Evolutionary conservation across 2,113 vertebrate genomes (phyloP).

Genomic region (Cochlearius cochlearius): DNA sequence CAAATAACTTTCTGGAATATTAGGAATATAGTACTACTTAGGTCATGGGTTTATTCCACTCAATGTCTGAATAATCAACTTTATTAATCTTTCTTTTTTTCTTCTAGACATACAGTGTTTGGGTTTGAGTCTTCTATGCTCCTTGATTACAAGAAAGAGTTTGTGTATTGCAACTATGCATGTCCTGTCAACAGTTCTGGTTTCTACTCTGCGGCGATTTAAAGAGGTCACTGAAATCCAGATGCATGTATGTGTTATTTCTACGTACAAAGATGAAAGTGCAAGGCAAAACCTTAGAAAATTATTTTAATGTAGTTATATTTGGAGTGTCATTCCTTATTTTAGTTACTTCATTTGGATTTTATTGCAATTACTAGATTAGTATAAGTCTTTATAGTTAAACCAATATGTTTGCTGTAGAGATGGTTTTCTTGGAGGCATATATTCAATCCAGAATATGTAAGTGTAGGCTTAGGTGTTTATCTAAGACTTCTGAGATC

Average conservation of each 20-base stretch:
- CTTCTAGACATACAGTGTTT: constrained; percentile 89
- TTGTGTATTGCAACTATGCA: constrained; percentile 82
- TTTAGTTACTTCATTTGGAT: not conserved
- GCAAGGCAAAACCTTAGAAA: not conserved
- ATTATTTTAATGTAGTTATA: not conserved
- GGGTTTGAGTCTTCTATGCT: constrained; percentile 83
- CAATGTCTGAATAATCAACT: not conserved
- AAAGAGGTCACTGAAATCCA: constrained; percentile 80
- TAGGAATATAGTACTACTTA: not conserved
- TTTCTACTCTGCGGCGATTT: constrained; percentile 80
- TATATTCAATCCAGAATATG: not conserved
- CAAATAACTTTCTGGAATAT: not conserved
- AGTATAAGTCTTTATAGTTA: not conserved
- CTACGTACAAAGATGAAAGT: not conserved
- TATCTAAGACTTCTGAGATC: not conserved
- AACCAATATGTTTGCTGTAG: not conserved
- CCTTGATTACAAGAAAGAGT: constrained; percentile 85
- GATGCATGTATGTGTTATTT: constrained; percentile 77
- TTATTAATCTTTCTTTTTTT: not conserved
- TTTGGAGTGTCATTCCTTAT: not conserved
- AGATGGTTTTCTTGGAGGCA: not conserved
- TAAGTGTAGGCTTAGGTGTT: not conserved
- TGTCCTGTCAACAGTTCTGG: constrained; percentile 83
- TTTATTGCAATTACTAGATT: not conserved
- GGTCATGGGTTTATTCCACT: not conserved